Percentiles rank a stretch among this genome's conserved stretches.
These are phyloP conservation scores for Brachyrhaphis roseni DNA, from an alignment of 2,797 vertebrate species.

Conservation along the genomic window DNA sequence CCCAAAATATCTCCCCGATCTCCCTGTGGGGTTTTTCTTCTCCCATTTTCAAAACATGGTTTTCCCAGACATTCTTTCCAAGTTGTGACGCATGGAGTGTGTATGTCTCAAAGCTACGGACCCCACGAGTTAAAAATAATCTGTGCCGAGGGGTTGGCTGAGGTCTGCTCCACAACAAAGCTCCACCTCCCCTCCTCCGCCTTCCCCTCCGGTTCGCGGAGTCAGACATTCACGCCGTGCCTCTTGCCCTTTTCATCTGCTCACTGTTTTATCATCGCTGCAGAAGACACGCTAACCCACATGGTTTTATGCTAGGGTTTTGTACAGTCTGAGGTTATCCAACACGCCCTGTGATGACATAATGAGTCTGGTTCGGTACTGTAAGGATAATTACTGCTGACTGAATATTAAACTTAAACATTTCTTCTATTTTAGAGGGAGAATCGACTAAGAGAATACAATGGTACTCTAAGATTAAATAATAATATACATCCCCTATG, in stretches of 20 bases:
- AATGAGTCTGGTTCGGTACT: constrained; percentile 11
- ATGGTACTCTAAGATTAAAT: neutral
- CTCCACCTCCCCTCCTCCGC: neutral
- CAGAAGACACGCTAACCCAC: constrained; percentile 35
- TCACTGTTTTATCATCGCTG: constrained; percentile 20
- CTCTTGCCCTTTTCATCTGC: constrained; percentile 24
- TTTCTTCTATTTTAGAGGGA: neutral
- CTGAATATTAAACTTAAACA: too few species aligned
- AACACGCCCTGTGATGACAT: constrained; percentile 4
- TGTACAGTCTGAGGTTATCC: constrained; percentile 22
- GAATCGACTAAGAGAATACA: neutral
- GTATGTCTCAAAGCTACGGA: constrained; percentile 49
- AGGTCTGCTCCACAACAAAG: constrained; percentile 46
- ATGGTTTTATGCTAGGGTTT: constrained; percentile 32
- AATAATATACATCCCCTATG: neutral
- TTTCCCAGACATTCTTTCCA: constrained; percentile 81
- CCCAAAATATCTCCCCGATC: constrained; percentile 35
- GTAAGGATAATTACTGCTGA: neutral
- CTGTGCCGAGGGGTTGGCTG: constrained; percentile 44
- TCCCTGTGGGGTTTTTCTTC: constrained; percentile 30
- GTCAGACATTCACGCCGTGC: constrained; percentile 9
- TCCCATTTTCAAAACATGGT: constrained; percentile 57
- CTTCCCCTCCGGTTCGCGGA: neutral
- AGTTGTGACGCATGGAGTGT: constrained; percentile 71
- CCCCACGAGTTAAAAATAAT: constrained; percentile 69